These are phyloP conservation scores for Chironomus tentans DNA, from an alignment of 2,888 invertebrate genomes.

Conservation along the genomic window DNA sequence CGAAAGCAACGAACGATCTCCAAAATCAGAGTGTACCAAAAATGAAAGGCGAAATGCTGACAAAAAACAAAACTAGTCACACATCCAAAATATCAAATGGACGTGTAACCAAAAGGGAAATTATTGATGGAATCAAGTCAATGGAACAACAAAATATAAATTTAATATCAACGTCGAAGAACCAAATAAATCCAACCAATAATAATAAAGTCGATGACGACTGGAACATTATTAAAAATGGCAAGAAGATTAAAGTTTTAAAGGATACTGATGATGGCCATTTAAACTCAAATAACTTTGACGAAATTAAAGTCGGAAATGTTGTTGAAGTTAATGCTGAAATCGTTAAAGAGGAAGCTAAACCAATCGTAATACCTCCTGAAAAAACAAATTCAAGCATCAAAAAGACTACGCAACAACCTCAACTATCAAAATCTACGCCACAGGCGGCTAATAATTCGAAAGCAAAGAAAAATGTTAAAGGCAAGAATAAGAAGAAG, in stretches of 20 bases:
- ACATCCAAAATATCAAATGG: background rate
- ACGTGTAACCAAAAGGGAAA: conserved; percentile 19
- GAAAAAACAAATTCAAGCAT: background rate
- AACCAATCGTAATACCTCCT: background rate
- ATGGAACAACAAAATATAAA: conserved; percentile 23
- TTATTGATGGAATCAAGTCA: conserved; percentile 18
- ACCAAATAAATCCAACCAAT: background rate
- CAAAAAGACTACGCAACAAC: background rate
- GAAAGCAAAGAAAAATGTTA: conserved; percentile 2
- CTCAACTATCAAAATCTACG: background rate
- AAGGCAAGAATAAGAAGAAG: conserved; percentile 13
- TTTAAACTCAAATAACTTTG: background rate
- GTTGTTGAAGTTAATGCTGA: background rate
- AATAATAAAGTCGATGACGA: background rate
- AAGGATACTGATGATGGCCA: background rate
- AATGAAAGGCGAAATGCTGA: background rate
- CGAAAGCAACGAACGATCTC: background rate
- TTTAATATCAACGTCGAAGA: background rate
- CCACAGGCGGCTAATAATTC: background rate
- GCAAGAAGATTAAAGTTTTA: conserved; percentile 8
- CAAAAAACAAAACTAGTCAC: conserved; percentile 9
- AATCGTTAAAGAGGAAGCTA: background rate
- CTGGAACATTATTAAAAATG: conserved; percentile 23
- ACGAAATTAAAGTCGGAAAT: background rate
- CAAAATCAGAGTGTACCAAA: background rate